These are phyloP conservation scores for Cebuella pygmaea DNA, from an alignment of 2,797 vertebrate species.

Conservation along the genomic window DNA sequence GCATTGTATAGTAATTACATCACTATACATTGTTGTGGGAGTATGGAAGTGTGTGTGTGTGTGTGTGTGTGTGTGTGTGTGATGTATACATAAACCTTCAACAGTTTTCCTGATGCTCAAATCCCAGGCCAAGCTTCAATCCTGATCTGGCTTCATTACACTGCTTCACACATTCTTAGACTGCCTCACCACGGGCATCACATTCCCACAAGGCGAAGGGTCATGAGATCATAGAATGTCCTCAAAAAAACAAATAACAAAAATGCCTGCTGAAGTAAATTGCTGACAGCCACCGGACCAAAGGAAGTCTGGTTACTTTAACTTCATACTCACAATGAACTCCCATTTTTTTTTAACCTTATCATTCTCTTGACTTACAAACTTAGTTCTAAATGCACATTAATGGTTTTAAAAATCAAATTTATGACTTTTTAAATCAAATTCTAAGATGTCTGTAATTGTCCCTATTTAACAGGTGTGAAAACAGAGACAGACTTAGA, in stretches of 20 bases:
- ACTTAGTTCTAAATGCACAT: background rate
- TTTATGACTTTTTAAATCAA: background rate
- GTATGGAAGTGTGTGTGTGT: background rate
- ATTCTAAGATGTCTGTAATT: background rate
- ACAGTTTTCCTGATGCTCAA: background rate
- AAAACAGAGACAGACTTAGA: constrained; percentile 46
- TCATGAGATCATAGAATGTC: background rate
- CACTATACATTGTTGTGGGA: background rate
- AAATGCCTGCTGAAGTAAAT: background rate
- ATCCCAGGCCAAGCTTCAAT: background rate
- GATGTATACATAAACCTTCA: background rate
- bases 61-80: background rate
- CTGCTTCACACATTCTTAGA: background rate
- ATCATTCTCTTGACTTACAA: constrained; percentile 10
- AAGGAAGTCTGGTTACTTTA: constrained; percentile 15
- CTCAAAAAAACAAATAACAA: background rate
- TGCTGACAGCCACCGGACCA: background rate
- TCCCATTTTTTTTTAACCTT: background rate
- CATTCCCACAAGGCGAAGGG: background rate
- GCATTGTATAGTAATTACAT: background rate
- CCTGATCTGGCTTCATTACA: background rate
- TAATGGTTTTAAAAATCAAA: constrained; percentile 37
- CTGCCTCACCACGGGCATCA: background rate
- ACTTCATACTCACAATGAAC: background rate
- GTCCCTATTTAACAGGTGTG: background rate